Base-by-base conservation (phyloP, 92 coral and sea anemone species). In the Epizoanthus ramosus region DNA sequence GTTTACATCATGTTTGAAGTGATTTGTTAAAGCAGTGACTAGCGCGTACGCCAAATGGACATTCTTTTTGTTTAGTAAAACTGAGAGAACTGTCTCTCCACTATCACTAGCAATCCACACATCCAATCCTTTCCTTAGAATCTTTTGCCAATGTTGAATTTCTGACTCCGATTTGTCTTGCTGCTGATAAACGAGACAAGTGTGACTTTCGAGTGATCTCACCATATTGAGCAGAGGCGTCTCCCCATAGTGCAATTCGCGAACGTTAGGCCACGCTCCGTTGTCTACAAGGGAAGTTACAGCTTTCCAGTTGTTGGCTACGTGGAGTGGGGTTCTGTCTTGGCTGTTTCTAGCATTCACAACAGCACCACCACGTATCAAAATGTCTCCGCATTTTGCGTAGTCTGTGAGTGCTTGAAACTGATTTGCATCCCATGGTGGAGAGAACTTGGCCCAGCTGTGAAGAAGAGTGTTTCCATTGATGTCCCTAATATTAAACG, bases 291-390 rank as follows among this genome's bases (percentile, higher is more conserved):
- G 61, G 6, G 14, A 5, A 14, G 61, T 14, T 14, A 57, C 61
- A 0, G 61, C 61, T n/a, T 57, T 9, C 61, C 21, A 57, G 10
- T 14, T 57, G 3, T 5, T 57, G 1, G 81, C 81, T 60, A 75
- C 39, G 13, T 75, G 81, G 28, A 75, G 81, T 59, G 81, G 70
- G 8, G 81, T 75, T 75, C 61, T 54, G 22, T 75, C 81, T 23
- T 4, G 41, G 21, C 47, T 3, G 14, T 75, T 75, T 59, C 81
- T 75, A 19, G 81, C 70, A 59, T 75, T 75, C 9, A 75, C 69
- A 54, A 59, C 68, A 39, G 81, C 81, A n/a, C 58, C 68, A 75
- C 68, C 81, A 33, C 61, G 81, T 4, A 75, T 60, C 57, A 75
- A 59, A 2, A 37, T 33, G 58, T 35, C 39, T 24, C 81, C 81